Evolutionary conservation across 2,797 vertebrate species (phyloP).

Genomic region (Heterohyrax brucei): DNA sequence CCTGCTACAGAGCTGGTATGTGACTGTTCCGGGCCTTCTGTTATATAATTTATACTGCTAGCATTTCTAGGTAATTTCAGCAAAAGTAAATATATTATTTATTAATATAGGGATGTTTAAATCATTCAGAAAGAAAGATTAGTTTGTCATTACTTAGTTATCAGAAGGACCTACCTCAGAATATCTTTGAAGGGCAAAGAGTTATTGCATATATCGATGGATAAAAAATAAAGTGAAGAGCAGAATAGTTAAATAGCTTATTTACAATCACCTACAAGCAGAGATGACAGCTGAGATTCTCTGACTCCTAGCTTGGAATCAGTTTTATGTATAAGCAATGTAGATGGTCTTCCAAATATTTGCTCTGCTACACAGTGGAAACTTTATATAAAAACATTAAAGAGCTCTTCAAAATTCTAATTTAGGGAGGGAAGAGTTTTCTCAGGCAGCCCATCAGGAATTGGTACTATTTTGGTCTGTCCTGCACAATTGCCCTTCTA

Average conservation of each 20-base stretch:
- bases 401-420: neutral
- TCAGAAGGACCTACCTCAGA: constrained; percentile 34
- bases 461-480: neutral
- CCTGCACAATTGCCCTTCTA: neutral
- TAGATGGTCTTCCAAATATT: constrained; percentile 31
- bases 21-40: neutral
- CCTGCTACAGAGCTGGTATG: neutral
- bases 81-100: constrained; percentile 22
- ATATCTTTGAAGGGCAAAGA: neutral
- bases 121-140: constrained; percentile 9
- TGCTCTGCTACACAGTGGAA: neutral
- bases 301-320: neutral
- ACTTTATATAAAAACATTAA: neutral
- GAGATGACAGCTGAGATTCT: neutral
- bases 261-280: neutral
- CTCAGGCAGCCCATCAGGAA: neutral
- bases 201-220: neutral
- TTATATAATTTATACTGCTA: neutral
- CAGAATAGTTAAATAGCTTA: neutral
- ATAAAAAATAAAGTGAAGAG: neutral
- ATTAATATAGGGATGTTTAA: constrained; percentile 7
- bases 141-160: constrained; percentile 25
- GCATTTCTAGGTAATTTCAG: constrained; percentile 17
- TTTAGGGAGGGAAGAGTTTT: neutral
- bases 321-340: neutral